These are phyloP conservation scores for Drosophila robusta DNA, from an alignment of 2,888 invertebrate species.

Conservation along the genomic window DNA sequence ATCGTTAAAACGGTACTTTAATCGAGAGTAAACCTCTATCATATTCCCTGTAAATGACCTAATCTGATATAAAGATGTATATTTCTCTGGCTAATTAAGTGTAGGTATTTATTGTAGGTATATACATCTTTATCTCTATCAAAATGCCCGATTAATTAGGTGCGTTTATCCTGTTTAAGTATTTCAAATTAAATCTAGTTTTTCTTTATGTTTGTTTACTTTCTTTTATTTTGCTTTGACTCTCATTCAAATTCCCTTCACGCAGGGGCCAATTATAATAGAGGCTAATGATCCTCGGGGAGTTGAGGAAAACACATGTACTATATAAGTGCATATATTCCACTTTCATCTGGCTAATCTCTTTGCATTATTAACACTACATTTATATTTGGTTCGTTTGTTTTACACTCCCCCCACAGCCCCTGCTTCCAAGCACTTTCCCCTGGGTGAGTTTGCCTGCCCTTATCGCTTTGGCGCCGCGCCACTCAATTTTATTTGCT, in stretches of 20 bases:
- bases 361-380: slow-evolving; percentile 43
- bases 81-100: too few species aligned
- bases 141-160: neutral
- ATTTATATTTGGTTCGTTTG: slow-evolving; percentile 27
- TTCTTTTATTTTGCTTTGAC: slow-evolving; percentile 2
- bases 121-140: too few species aligned
- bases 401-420: too few species aligned
- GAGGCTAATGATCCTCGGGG: slow-evolving; percentile 4
- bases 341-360: slow-evolving; percentile 55
- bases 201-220: neutral
- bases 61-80: too few species aligned
- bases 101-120: too few species aligned
- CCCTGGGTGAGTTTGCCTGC: neutral
- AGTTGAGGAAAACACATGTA: neutral
- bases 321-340: neutral
- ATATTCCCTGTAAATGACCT: too few species aligned
- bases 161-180: neutral
- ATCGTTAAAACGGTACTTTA: too few species aligned
- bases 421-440: neutral
- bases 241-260: neutral
- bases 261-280: neutral
- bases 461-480: slow-evolving; percentile 37
- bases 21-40: too few species aligned
- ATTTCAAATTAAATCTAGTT: neutral
- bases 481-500: slow-evolving; percentile 69